Evolutionary conservation across 2,113 vertebrate species (phyloP), one percentile per base, ranked within the genome.

Genomic region (Hoplias malabaricus): DNA sequence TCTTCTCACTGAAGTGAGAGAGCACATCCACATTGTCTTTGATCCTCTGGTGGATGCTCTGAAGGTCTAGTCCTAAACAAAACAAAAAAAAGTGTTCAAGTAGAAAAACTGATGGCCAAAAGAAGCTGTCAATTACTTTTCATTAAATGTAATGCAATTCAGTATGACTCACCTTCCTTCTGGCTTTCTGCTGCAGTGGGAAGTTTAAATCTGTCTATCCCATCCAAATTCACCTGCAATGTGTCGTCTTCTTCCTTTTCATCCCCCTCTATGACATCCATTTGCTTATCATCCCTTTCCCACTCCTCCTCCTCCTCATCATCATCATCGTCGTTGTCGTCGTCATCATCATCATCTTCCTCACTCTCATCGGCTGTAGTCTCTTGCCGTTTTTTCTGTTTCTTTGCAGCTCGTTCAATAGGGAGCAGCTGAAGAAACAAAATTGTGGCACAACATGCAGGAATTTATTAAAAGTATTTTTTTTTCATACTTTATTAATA

Each of bases 21-120:
- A 99, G 92, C 65, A 99, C 95, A 9, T 93, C 94, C 23, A 99
- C 73, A n/a, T 96, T 96, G 86, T 97, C 95, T 87, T 96, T 96
- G 75, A 99, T 98, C 77, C 98, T 93, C 78, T 97, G 95, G 82
- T 98, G 88, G 82, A 99, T 88, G 4, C 86, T 21, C 38, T 97
- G 94, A 79, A 99, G 89, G 85, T 99, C 96, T 2, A 93, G 67
- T 56, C 88, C 95, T 97, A 33, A 1, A 75, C 63, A 75, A 5
- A 16, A 59, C 5, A 70, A 21, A 34, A 36, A 2, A 54, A 21
- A 62, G 2, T 5, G 4, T 13, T 68, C 16, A 73, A 33, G 57
- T 0, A 46, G 1, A 25, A 19, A 25, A 31, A 12, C 29, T n/a
- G 14, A 13, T 53, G 12, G 19, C 8, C n/a, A 53, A 21, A 23